These are phyloP conservation scores for Cathartes aura DNA, from an alignment of 2,113 vertebrate genomes.

Conservation along the genomic window DNA sequence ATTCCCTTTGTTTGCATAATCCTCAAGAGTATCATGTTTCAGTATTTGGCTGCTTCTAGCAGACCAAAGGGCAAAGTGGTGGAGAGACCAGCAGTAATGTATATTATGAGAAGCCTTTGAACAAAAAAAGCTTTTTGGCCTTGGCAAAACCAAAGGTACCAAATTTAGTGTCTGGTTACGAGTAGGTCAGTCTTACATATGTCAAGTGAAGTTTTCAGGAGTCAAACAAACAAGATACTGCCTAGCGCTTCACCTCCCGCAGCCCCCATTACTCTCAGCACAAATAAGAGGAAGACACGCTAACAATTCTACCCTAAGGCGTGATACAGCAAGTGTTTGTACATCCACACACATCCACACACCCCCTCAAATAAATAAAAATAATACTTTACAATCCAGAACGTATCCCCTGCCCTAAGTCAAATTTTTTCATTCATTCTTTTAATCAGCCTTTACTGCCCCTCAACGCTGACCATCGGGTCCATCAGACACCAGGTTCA, in stretches of 20 bases:
- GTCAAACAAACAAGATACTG: neutral
- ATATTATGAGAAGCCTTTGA: neutral
- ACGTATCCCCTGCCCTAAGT: neutral
- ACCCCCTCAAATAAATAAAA: neutral
- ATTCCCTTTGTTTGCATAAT: conserved; percentile 4
- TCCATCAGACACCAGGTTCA: neutral
- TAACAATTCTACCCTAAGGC: neutral
- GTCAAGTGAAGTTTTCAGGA: neutral
- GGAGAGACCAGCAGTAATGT: neutral
- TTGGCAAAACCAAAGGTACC: neutral
- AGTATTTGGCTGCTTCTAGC: neutral
- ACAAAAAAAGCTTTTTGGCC: neutral
- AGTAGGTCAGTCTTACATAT: neutral
- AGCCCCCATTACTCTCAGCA: neutral
- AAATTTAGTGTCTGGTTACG: neutral
- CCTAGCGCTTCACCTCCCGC: neutral
- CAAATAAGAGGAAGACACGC: neutral
- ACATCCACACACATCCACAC: neutral
- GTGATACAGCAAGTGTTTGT: neutral
- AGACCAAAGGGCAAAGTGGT: neutral
- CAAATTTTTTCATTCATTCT: neutral
- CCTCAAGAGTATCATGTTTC: neutral
- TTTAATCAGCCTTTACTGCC: neutral
- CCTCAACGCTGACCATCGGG: accelerated
- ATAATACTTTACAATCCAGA: neutral